These are phyloP conservation scores for Ferrisia virgata DNA, from an alignment of 2,888 invertebrate genomes.

Conservation along the genomic window DNA sequence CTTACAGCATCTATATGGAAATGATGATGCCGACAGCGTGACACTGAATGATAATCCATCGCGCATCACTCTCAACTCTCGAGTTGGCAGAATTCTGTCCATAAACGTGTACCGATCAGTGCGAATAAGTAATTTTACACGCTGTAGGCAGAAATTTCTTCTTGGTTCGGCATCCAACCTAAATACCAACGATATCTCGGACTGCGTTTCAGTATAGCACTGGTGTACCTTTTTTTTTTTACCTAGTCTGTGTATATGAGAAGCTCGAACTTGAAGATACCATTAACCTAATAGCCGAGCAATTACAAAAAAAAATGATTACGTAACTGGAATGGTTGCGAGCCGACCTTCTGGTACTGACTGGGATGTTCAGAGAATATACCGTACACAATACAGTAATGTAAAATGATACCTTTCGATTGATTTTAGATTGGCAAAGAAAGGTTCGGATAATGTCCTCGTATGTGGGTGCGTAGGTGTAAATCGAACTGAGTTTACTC, in stretches of 20 bases:
- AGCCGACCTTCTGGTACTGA: too few species aligned
- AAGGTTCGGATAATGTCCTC: too few species aligned
- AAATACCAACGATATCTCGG: background rate
- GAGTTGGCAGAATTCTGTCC: too few species aligned
- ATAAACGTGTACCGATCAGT: too few species aligned
- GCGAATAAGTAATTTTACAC: background rate
- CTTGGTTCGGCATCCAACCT: background rate
- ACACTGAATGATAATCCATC: background rate
- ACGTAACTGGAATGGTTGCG: background rate
- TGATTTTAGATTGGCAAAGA: too few species aligned
- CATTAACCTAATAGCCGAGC: background rate
- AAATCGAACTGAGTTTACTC: too few species aligned
- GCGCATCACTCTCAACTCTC: background rate
- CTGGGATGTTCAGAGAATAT: background rate
- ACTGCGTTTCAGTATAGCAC: background rate
- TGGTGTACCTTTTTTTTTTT: too few species aligned
- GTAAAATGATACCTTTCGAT: too few species aligned
- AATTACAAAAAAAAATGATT: background rate
- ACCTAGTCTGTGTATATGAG: too few species aligned
- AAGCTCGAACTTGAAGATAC: background rate
- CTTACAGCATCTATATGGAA: background rate
- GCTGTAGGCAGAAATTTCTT: background rate
- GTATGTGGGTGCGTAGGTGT: too few species aligned
- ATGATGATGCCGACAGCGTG: background rate
- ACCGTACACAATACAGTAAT: too few species aligned